phyloP scores from a whole-genome alignment of 2,888 invertebrate species.

The Cerastis leucographa region DNA sequence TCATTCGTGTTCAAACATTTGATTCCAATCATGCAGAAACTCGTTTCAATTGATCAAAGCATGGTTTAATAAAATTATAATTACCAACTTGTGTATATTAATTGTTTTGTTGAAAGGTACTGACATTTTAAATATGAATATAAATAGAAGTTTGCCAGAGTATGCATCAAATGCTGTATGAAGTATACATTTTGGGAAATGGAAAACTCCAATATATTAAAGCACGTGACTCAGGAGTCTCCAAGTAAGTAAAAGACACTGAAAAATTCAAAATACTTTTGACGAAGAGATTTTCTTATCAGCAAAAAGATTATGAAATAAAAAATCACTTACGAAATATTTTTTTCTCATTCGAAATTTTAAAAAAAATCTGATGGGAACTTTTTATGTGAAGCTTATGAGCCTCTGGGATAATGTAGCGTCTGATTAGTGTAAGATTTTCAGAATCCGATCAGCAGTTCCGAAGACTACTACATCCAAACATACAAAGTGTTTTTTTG shows the following conservation, averaged over 20 bases:
- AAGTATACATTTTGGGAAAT: too few relatives aligned
- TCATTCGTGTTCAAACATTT: conserved; percentile 44
- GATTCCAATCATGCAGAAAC: conserved; percentile 45
- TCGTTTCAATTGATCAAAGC: conserved; percentile 39
- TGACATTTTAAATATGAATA: not conserved
- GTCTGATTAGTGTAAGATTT: not conserved
- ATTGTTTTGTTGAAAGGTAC: not conserved
- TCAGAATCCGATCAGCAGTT: not conserved
- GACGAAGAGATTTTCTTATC: too few relatives aligned
- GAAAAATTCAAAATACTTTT: too few relatives aligned
- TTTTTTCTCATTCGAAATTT: not conserved
- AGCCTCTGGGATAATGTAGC: not conserved
- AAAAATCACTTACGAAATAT: not conserved
- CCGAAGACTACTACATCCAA: too few relatives aligned
- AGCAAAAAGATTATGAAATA: not conserved
- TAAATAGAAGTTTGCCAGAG: too few relatives aligned
- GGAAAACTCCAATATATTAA: too few relatives aligned
- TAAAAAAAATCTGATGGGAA: rapidly evolving
- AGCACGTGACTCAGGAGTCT: too few relatives aligned
- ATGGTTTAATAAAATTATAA: conserved; percentile 35
- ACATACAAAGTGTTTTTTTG: too few relatives aligned
- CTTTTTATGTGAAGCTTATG: not conserved
- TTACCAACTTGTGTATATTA: conserved; percentile 7
- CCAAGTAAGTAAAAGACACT: too few relatives aligned
- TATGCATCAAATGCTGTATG: too few relatives aligned